Percentiles rank a stretch among this genome's conserved stretches.
Conservation (phyloP, 23 tunicate species). For the Aplidium turbinatum region DNA sequence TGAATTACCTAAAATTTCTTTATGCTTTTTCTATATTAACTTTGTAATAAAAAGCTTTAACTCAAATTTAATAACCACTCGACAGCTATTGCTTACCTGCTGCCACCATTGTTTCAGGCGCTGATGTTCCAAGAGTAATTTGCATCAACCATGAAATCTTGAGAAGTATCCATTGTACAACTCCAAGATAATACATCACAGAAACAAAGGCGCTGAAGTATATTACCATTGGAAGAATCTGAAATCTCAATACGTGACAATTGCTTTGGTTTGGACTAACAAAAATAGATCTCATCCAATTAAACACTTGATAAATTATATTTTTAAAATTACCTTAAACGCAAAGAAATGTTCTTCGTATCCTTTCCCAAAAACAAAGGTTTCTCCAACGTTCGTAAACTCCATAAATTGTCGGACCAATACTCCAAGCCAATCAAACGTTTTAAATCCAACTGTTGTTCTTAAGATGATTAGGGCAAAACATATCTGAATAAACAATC, state of each 20-base stretch:
- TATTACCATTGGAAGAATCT: constrained; percentile 54
- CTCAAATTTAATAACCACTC: too few relatives aligned
- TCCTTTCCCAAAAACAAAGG: constrained; percentile 40
- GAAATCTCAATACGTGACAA: too few relatives aligned
- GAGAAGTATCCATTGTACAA: constrained; percentile 60
- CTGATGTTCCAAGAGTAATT: constrained; percentile 53
- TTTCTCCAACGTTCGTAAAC: constrained; percentile 7
- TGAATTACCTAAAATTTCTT: too few relatives aligned
- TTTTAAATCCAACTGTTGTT: constrained; percentile 45
- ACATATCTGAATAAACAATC: constrained; percentile 44
- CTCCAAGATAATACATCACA: constrained; percentile 62
- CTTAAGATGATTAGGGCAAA: constrained; percentile 46
- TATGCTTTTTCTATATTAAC: too few relatives aligned
- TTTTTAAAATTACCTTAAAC: constrained; percentile 33
- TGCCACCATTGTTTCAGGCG: constrained; percentile 66
- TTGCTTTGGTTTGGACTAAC: too few relatives aligned
- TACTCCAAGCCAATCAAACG: constrained; percentile 44
- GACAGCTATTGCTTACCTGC: too few relatives aligned
- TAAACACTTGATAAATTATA: too few relatives aligned
- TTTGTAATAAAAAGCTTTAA: too few relatives aligned
- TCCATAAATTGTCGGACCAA: constrained; percentile 35
- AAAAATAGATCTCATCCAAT: too few relatives aligned
- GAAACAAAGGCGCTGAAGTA: constrained; percentile 71
- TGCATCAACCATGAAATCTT: constrained; percentile 77
- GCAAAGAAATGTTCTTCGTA: constrained; percentile 54